Percentiles rank a stretch among this genome's conserved stretches.
Evolutionary conservation across 1,140 invertebrate species (phyloP).

Genomic region (Xylocopa sonorina): DNA sequence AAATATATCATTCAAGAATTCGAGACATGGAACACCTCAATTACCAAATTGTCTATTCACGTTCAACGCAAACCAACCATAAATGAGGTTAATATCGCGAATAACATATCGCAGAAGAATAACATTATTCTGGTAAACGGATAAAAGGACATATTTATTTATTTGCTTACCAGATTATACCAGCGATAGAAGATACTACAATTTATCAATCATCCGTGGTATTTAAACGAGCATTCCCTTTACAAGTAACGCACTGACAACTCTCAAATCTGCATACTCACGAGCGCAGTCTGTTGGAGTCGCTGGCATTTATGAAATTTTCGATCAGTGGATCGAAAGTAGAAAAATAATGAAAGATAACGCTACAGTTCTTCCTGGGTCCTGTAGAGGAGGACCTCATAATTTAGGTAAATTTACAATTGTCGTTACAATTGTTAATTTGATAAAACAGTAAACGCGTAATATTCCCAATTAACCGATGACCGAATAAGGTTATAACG

Average conservation of each 20-base stretch:
- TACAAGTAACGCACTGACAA: conserved; percentile 60
- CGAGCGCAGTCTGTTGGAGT: conserved; percentile 51
- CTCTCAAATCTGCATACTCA: conserved; percentile 77
- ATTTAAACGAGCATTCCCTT: conserved; percentile 47
- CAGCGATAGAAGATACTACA: not conserved
- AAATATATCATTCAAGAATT: not conserved
- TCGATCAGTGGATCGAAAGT: not conserved
- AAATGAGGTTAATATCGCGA: conserved; percentile 22
- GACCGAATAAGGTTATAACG: conserved; percentile 15
- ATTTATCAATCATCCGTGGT: conserved; percentile 10
- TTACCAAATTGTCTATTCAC: not conserved
- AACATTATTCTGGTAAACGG: not conserved
- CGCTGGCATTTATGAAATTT: not conserved
- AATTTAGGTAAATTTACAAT: conserved; percentile 81
- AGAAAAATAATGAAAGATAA: conserved; percentile 28
- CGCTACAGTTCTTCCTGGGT: conserved; percentile 71
- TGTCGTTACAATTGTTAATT: not conserved
- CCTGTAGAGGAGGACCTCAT: conserved; percentile 81
- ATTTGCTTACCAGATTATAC: conserved; percentile 21
- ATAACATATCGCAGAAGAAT: not conserved
- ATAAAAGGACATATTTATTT: not conserved
- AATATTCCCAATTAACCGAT: not conserved
- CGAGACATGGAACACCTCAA: not conserved
- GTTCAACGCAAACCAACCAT: not conserved
- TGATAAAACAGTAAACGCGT: conserved; percentile 9